Conservation (phyloP, 2,888 invertebrate genomes). For the Chymomyza caudatula region DNA sequence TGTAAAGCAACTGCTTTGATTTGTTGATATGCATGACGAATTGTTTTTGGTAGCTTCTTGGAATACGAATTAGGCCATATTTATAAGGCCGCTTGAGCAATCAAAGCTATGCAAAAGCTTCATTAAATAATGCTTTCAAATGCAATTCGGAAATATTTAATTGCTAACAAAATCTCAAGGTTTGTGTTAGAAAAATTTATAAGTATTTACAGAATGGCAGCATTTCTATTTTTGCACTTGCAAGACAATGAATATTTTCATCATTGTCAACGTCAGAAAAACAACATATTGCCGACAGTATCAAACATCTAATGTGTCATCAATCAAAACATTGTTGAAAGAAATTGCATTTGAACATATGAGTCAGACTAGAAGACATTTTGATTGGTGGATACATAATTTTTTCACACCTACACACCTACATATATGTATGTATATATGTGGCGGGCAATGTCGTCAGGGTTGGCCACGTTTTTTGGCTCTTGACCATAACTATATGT, state of each 20-base stretch:
- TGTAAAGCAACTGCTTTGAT: constrained; percentile 34
- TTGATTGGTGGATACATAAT: not conserved
- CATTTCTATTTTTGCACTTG: constrained; percentile 9
- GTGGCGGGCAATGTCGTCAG: too few species aligned
- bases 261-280: not conserved
- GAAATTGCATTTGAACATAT: not conserved
- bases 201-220: not conserved
- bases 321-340: not conserved
- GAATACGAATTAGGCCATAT: constrained; percentile 9
- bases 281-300: not conserved
- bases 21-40: constrained; percentile 62
- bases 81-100: not conserved
- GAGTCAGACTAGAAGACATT: not conserved
- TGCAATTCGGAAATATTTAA: not conserved
- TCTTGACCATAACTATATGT: too few species aligned
- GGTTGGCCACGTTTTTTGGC: too few species aligned
- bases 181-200: not conserved
- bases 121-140: not conserved
- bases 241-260: not conserved
- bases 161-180: not conserved
- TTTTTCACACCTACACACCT: not conserved
- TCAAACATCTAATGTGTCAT: not conserved
- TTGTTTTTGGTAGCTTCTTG: constrained; percentile 26
- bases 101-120: not conserved
- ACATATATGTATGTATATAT: too few species aligned